Evolutionary conservation across 1,140 invertebrate genomes (phyloP), one percentile per base, ranked within the genome.

Genomic region (Drosophila micromelanica): DNA sequence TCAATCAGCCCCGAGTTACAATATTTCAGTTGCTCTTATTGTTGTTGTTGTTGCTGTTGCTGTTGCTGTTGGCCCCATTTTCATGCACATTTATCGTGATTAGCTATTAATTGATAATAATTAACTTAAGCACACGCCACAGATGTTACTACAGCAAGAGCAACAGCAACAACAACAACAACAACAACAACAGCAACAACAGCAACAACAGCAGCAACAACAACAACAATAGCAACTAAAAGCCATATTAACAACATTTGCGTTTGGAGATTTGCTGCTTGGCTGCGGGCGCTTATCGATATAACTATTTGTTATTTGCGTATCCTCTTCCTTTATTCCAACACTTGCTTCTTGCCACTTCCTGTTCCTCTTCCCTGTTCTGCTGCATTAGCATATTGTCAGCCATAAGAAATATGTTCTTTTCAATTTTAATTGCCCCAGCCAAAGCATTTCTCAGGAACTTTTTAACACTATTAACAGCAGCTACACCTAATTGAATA

Each of bases 51-150:
- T 8, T 35, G 8, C 8, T 27, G 45, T 8, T 35, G 8, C 8
- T 27, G 45, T 20, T 62, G 43, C 51, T 46, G 30, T 35, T 71
- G 51, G 64, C 70, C 63, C 69, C 84, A 69, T 80, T 89, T 84
- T 76, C 84, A 84, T 87, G 76, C 84, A 87, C 84, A 87, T 87
- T 87, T 87, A 87, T 87, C 84, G 84, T 87, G 84, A 87, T 87
- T 87, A 87, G 84, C 84, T 80, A 79, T 84, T 87, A 87, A 87
- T 87, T 87, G 84, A 89, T 87, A 89, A 87, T 87, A 87, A 87
- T 87, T 87, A 87, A 89, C 84, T 89, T 89, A 61, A 86, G 81
- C 81, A 87, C 82, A 86, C 37, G 71, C 70, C 81, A 60, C 82
- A 86, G 82, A 81, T 86, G 81, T 57, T 57, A 35, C 13, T 55